Percentiles rank a stretch among this genome's conserved stretches.
Evolutionary conservation across 1,140 invertebrate species (phyloP).

Genomic region (Bombus confusus): DNA sequence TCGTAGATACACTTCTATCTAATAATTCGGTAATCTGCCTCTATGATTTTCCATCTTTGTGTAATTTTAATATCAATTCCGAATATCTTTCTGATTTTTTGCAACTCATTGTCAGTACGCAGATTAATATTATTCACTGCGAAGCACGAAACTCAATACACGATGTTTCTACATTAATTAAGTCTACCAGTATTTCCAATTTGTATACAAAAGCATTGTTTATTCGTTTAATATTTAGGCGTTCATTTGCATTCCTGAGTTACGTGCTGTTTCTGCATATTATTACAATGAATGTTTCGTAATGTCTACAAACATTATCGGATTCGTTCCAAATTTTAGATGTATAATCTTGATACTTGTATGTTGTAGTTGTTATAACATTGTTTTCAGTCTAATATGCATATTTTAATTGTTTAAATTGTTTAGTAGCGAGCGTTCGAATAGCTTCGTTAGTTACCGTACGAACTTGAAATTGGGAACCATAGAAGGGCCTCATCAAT

Average conservation of each 20-base stretch:
- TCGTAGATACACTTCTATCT: too few species aligned
- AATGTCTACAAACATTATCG: neutral
- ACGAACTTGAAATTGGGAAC: constrained; percentile 20
- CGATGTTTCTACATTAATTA: neutral
- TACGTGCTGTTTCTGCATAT: neutral
- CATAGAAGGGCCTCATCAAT: constrained; percentile 62
- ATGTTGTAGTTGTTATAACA: neutral
- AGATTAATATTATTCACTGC: neutral
- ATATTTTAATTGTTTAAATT: neutral
- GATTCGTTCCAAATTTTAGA: too few species aligned
- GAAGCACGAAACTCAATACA: neutral
- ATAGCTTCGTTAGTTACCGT: neutral
- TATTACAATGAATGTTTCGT: neutral
- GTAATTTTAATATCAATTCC: neutral
- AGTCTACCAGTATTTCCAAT: neutral
- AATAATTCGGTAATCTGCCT: neutral
- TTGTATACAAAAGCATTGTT: neutral
- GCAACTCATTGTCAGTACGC: neutral
- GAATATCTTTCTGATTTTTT: neutral
- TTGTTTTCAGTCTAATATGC: neutral
- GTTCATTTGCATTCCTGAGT: neutral
- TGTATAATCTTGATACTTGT: too few species aligned
- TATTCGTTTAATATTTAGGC: neutral
- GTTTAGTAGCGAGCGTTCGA: neutral
- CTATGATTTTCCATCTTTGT: neutral